A percentile compares a stretch with the other conserved stretches of the same genome.
Evolutionary conservation across 2,888 invertebrate species (phyloP).

Genomic region (Tiliacea aurago): DNA sequence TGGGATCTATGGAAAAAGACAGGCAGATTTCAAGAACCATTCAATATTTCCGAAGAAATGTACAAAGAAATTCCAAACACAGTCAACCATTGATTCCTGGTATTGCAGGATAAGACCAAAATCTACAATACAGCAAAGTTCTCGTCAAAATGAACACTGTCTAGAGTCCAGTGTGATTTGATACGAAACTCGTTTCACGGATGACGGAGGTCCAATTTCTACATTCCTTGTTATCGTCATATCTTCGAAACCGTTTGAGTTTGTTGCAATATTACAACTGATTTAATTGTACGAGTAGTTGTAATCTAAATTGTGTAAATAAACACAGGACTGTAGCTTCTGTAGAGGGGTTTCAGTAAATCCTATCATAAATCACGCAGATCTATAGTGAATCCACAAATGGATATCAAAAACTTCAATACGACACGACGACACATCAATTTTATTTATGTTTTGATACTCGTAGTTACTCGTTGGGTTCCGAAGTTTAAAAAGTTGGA

Average conservation of each 20-base stretch:
- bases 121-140: conserved; percentile 19
- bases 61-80: neutral
- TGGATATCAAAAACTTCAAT: conserved; percentile 18
- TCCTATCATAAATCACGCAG: conserved; percentile 5
- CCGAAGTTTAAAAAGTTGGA: conserved; percentile 31
- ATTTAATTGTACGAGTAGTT: conserved; percentile 9
- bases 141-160: conserved; percentile 24
- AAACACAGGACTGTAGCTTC: conserved; percentile 2
- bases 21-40: neutral
- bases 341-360: conserved; percentile 2
- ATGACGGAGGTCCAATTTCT: conserved; percentile 55
- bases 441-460: conserved; percentile 28
- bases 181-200: conserved; percentile 55
- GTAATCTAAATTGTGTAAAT: conserved; percentile 22
- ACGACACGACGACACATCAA: conserved; percentile 18
- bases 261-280: conserved; percentile 50
- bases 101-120: conserved; percentile 12
- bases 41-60: neutral
- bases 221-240: conserved; percentile 54
- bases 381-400: conserved; percentile 18
- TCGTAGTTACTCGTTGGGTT: conserved; percentile 11
- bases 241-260: conserved; percentile 48
- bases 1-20: neutral
- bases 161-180: conserved; percentile 40
- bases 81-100: conserved; percentile 9